Base-by-base conservation (phyloP, 2,888 invertebrate species). In the Conistra vaccinii region DNA sequence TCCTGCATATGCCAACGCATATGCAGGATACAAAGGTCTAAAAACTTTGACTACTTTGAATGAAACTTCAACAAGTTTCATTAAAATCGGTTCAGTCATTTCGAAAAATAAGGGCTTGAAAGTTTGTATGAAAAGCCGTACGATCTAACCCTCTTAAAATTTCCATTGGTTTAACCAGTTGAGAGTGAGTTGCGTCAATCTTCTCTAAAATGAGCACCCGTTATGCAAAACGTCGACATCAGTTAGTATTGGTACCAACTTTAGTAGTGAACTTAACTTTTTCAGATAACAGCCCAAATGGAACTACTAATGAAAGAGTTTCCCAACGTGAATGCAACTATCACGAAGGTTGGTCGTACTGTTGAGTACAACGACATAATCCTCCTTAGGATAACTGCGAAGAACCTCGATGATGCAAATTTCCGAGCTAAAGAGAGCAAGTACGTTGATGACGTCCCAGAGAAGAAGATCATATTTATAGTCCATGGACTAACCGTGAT, bases 401-500 rank as follows among this genome's bases (percentile, higher is more conserved):
- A 53, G 6, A 86, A 81, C 7, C 70, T 60, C 0, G 76, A 80
- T 0, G 6, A 20, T 1, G 67, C 78, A 4, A 85, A 80, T 29
- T 93, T 93, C 48, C 89, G 94, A 78, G 87, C 90, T 1, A 87
- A 86, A 4, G 90, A 93, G 0, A 87, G 84, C 42, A 94, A 93
- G 85, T 95, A 92, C 78, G 87, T 88, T 0, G 93, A 94, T 12
- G 93, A 94, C 29, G 80, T 78, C 0, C 89, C 91, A 0, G 92
- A 93, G 39, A 95, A 95, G 85, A 94, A 94, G 84, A 93, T 95
- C 3, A 83, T 96, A 57, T 93, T 96, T 29, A 95, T 96, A 69
- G 95, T 95, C 0, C 96, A 96, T 70, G 95, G 91, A 3, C 90
- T 96, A 0, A 91, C 89, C 60, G 89, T 91, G 0, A 93, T 92